A percentile compares a stretch with the other conserved stretches of the same genome.
Conservation (phyloP, 1,140 invertebrate species). For the Sarcophaga bullata region DNA sequence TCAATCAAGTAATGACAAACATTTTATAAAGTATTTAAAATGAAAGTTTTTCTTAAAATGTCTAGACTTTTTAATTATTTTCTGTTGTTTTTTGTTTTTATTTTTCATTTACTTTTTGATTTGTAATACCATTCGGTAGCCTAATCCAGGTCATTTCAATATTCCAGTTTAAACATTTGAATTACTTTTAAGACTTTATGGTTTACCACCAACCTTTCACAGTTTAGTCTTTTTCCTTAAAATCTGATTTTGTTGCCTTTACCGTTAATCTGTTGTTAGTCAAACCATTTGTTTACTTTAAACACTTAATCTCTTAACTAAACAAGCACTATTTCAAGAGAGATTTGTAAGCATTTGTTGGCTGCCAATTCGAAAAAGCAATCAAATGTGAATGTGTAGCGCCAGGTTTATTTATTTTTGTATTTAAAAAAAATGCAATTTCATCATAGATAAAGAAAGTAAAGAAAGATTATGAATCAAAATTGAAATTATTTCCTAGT, state of each 20-base stretch:
- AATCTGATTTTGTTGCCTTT: neutral
- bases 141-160: neutral
- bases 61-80: slow-evolving; percentile 26
- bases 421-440: neutral
- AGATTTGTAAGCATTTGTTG: too few species aligned
- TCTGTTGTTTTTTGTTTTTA: neutral
- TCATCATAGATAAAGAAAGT: too few species aligned
- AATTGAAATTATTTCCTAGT: too few species aligned
- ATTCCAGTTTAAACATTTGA: neutral
- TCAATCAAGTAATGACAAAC: neutral
- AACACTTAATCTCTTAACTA: too few species aligned
- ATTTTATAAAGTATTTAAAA: neutral
- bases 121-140: neutral
- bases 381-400: neutral
- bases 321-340: too few species aligned
- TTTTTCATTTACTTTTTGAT: neutral
- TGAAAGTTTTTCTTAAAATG: neutral
- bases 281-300: neutral
- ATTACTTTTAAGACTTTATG: neutral
- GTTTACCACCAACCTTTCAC: neutral
- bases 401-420: neutral
- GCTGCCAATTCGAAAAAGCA: too few species aligned
- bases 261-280: neutral
- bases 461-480: too few species aligned
- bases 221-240: neutral